A percentile compares a stretch with the other conserved stretches of the same genome.
phyloP scores from a whole-genome alignment of 2,888 invertebrate species.

The Adela reaumurella region DNA sequence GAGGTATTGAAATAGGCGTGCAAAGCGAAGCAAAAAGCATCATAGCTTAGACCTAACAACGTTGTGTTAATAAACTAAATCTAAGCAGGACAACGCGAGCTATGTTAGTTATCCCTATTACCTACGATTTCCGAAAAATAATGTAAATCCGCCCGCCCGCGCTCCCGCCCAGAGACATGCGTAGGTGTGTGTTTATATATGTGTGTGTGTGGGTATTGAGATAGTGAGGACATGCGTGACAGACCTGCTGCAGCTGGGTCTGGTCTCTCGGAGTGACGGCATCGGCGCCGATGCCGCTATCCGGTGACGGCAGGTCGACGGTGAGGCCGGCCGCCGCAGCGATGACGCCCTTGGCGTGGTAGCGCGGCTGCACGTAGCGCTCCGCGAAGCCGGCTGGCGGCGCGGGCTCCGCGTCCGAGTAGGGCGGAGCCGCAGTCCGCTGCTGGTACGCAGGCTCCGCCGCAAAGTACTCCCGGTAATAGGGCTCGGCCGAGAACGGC shows the following conservation, averaged over 20 bases:
- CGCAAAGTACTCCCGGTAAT: conserved; percentile 78
- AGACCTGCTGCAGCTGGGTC: conserved; percentile 85
- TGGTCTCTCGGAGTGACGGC: conserved; percentile 89
- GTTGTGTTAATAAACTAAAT: too few relatives aligned
- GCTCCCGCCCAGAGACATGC: conserved; percentile 1
- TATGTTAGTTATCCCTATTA: too few relatives aligned
- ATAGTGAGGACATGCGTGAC: too few relatives aligned
- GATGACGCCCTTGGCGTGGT: conserved; percentile 70
- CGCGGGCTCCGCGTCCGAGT: conserved; percentile 54
- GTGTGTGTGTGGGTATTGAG: conserved; percentile 15
- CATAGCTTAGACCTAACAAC: too few relatives aligned
- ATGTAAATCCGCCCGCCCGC: not conserved
- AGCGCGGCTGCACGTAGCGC: conserved; percentile 65
- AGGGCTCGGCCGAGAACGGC: conserved; percentile 67
- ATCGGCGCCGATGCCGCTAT: conserved; percentile 93
- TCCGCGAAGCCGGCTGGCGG: conserved; percentile 65
- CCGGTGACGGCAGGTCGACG: conserved; percentile 92
- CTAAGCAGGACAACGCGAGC: too few relatives aligned
- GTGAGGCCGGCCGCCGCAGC: conserved; percentile 78
- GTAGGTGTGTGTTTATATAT: conserved; percentile 15
- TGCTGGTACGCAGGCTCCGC: conserved; percentile 59
- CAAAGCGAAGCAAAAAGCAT: too few relatives aligned
- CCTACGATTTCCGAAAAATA: too few relatives aligned
- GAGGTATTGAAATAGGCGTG: too few relatives aligned
- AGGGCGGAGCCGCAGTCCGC: conserved; percentile 54